phyloP scores from a whole-genome alignment of 2,113 vertebrate species.

The Uropsilus gracilis region DNA sequence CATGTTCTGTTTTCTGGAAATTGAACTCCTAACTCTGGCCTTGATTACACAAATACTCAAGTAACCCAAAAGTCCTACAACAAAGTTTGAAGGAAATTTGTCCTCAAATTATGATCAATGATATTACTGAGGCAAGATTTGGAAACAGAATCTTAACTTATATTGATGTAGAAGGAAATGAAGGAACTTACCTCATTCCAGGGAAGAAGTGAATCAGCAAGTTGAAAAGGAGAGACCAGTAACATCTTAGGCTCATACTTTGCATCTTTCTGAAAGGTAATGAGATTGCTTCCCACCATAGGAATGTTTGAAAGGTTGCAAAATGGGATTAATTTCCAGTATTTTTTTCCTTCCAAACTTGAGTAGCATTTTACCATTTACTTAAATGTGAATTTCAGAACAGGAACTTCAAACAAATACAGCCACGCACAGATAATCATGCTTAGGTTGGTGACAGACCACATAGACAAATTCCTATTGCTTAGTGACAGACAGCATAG shows the following conservation, averaged over 20 bases:
- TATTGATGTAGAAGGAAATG: neutral
- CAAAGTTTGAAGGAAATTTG: neutral
- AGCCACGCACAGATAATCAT: no score
- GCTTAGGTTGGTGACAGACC: no score
- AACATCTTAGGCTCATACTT: neutral
- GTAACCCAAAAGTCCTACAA: neutral
- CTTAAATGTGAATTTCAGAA: neutral
- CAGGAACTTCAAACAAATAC: neutral
- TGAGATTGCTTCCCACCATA: neutral
- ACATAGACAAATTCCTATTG: no score
- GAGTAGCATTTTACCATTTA: neutral
- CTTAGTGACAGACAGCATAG: no score
- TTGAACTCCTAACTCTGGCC: neutral
- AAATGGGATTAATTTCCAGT: neutral
- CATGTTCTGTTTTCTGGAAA: neutral
- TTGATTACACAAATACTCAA: neutral
- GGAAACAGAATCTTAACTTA: constrained; percentile 45
- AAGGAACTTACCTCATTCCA: neutral
- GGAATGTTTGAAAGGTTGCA: neutral
- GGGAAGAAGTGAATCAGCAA: neutral
- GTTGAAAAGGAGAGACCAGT: neutral
- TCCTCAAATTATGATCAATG: neutral
- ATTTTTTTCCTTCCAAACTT: neutral
- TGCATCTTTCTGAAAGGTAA: neutral
- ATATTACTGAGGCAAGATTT: neutral